Evolutionary conservation across 2,888 invertebrate species (phyloP), one percentile per base, ranked within the genome.

Genomic region (Habroteleia sp.): DNA sequence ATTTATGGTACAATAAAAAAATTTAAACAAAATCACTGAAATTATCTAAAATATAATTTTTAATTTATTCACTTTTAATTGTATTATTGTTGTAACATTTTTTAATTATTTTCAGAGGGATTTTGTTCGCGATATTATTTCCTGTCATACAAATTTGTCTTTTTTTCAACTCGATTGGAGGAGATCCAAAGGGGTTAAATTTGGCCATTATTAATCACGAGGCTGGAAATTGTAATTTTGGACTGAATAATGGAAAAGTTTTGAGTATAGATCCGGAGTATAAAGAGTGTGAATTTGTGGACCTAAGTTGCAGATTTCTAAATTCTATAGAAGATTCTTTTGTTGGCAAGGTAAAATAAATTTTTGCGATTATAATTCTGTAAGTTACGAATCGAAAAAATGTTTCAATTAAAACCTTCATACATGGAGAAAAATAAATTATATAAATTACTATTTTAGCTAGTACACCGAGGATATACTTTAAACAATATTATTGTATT

Each of bases 141-240:
- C 97, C 97, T 7, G 89, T 97, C 8, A 89, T 96, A 14, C 94
- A 97, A 91, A 91, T 94, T 72, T 90, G 93, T 31, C 91, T 94
- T 27, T 97, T 97, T 88, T 94, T 96, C 89, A 87, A 93, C 60
- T 94, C 96, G 17, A 92, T 96, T 50, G 96, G 96, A 0, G 92
- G 92, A 44, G 94, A 96, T 81, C 94, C 95, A 0, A 90, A 91
- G 48, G 92, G 92, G 62, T 89, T 97, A 0, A 91, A 91, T 44
- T 80, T 97, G 27, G 96, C 93, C 0, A 91, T 97, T 0, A 93
- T 96, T 13, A 96, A 96, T 82, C 91, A 94, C 0, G 97, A 97
- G 88, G 91, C 78, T 81, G 90, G 90, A 0, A 80, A 88, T 7
- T 90, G 89, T 39, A 87, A 90, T 68, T 84, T 83, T 13, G 89